phyloP scores from a whole-genome alignment of 2,113 vertebrate genomes.

The Plectropomus leopardus region DNA sequence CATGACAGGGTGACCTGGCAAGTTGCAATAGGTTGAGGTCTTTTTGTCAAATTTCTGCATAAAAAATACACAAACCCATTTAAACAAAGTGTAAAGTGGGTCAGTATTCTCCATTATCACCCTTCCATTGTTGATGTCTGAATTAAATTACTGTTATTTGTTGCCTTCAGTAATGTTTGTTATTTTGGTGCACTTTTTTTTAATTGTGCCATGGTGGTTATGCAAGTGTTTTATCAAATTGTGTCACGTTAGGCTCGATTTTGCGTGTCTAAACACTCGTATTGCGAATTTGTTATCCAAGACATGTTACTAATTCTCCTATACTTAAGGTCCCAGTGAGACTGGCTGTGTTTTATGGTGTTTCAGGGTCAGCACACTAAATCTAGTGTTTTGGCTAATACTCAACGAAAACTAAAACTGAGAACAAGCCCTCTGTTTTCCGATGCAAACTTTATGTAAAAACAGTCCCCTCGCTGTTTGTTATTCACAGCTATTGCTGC shows the following conservation, averaged over 20 bases:
- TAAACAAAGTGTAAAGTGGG: too few relatives aligned
- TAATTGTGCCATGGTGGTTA: not conserved
- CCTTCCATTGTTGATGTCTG: not conserved
- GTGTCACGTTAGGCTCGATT: not conserved
- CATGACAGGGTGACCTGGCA: not conserved
- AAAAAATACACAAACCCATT: not conserved
- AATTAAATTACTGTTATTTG: not conserved
- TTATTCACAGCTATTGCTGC: conserved; percentile 18
- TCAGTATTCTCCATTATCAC: not conserved
- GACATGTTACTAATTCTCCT: not conserved
- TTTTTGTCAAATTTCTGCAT: too few relatives aligned
- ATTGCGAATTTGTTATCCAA: not conserved
- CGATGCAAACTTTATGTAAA: conserved; percentile 25
- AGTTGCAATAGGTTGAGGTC: not conserved
- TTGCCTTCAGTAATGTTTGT: not conserved
- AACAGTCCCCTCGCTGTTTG: conserved; percentile 4
- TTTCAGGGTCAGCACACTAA: not conserved
- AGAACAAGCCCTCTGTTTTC: not conserved
- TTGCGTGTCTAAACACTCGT: not conserved
- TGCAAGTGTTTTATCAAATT: not conserved
- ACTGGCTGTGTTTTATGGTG: not conserved
- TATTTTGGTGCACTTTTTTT: not conserved
- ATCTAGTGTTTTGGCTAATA: not conserved
- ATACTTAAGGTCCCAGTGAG: too few relatives aligned
- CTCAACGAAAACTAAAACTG: not conserved